phyloP scores from a whole-genome alignment of 2,797 vertebrate species.

The Limnodromus scolopaceus region DNA sequence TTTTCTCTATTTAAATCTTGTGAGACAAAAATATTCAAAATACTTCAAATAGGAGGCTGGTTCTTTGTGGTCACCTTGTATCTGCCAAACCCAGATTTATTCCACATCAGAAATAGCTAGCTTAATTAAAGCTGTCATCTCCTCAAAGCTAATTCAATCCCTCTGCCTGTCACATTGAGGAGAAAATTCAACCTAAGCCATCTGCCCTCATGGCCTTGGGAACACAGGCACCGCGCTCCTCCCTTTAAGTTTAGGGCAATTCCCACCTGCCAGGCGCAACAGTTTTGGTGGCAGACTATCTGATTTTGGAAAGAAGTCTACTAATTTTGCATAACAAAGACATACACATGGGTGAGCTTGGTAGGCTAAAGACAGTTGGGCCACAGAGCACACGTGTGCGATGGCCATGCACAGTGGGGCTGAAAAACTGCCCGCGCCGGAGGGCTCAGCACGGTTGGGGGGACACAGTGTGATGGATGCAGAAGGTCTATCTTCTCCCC shows the following conservation, averaged over 20 bases:
- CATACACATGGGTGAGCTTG: rapidly evolving
- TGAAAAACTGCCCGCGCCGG: rapidly evolving
- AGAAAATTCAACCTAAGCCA: not conserved
- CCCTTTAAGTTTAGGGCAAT: not conserved
- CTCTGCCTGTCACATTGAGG: not conserved
- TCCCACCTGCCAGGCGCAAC: not conserved
- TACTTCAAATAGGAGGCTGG: not conserved
- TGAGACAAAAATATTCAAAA: not conserved
- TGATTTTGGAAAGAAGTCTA: not conserved
- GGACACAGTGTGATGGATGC: not conserved
- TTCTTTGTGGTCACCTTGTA: not conserved
- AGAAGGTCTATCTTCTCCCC: not conserved
- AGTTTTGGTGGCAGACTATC: not conserved
- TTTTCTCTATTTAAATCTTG: not conserved
- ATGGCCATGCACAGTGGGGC: rapidly evolving
- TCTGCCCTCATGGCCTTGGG: not conserved
- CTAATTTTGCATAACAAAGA: not conserved
- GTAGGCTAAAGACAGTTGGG: not conserved
- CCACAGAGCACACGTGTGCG: too few species aligned
- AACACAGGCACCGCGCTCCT: not conserved
- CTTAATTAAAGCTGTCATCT: slow-evolving; percentile 5
- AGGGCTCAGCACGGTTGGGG: rapidly evolving
- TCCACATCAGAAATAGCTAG: not conserved
- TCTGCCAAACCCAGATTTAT: not conserved
- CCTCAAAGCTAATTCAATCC: not conserved